Percentiles rank a stretch among this genome's conserved stretches.
phyloP scores from a whole-genome alignment of 2,888 invertebrate species.

The Glyphotaelius pellucidus region DNA sequence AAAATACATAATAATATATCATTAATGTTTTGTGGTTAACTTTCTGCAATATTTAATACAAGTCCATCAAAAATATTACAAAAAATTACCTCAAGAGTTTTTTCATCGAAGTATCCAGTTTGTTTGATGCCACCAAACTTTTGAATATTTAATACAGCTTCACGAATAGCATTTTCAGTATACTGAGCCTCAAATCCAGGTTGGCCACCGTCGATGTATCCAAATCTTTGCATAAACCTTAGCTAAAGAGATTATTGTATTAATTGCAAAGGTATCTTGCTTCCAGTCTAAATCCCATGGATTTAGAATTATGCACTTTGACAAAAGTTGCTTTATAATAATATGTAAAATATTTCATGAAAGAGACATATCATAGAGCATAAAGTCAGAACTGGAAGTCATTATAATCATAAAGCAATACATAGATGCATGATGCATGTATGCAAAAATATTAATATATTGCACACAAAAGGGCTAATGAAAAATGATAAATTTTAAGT shows the following conservation, averaged over 20 bases:
- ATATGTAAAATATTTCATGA: background rate
- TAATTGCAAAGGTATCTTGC: background rate
- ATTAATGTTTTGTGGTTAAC: background rate
- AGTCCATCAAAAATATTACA: background rate
- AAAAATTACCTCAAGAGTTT: conserved; percentile 78
- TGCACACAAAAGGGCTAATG: no score
- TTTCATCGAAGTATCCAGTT: conserved; percentile 82
- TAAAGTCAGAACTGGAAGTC: no score
- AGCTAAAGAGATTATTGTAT: conserved; percentile 73
- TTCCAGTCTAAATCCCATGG: background rate
- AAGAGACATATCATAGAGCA: background rate
- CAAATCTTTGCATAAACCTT: conserved; percentile 83
- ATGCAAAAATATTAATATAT: no score
- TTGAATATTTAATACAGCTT: conserved; percentile 83
- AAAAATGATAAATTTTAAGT: no score
- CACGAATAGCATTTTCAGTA: conserved; percentile 79
- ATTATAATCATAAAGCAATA: no score
- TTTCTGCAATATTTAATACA: background rate
- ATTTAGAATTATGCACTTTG: background rate
- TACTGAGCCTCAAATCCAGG: conserved; percentile 78
- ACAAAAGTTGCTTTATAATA: background rate
- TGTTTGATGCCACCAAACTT: conserved; percentile 83
- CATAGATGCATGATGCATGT: no score
- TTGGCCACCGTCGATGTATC: conserved; percentile 80
- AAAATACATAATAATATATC: background rate